Evolutionary conservation across 2,888 invertebrate genomes (phyloP), one percentile per base, ranked within the genome.

Genomic region (Melangyna quadrimaculata): DNA sequence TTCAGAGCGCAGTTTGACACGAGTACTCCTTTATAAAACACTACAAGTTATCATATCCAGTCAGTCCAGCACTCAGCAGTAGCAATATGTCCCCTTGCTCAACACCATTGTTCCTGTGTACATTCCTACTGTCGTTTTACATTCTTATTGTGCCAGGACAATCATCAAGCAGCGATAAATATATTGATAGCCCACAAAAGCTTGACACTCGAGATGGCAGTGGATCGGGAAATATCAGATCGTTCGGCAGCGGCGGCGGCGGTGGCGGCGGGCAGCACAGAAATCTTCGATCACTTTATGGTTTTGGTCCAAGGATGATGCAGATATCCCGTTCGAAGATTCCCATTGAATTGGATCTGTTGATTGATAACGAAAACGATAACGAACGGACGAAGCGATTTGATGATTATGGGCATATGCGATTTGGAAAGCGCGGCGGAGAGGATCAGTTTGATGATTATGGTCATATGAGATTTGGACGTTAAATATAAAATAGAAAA

Each of bases 391-490:
- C 89, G 7, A 95, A 89, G 92, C 95, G 90, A 87, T 95, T 95
- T 87, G 95, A 96, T 88, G 96, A 96, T 90, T 96, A 96, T 88
- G 96, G 96, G 0, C 95, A 95, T 88, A 93, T 95, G 92, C 91
- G 94, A 88, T 94, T 94, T 88, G 94, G 94, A 4, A 94, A 94
- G 88, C 93, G 94, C 1, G 91, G 91, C 12, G 91, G 90, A 0
- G 95, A 95, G 45, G 95, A 95, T 79, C 93, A 94, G 22, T 95
- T 95, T 88, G 95, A 96, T 87, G 96, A 96, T 89, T 96, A 96
- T 88, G 96, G 96, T 1, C 95, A 96, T 88, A 93, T 96, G 92
- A 92, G 96, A 83, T 96, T 95, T 89, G 96, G 96, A 48, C 77
- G 79, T 63, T 86, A 72, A 79, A 35, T 5, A 6, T n/a, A n/a